phyloP scores from a whole-genome alignment of 2,888 invertebrate genomes.

The Ditylenchus weischeri region DNA sequence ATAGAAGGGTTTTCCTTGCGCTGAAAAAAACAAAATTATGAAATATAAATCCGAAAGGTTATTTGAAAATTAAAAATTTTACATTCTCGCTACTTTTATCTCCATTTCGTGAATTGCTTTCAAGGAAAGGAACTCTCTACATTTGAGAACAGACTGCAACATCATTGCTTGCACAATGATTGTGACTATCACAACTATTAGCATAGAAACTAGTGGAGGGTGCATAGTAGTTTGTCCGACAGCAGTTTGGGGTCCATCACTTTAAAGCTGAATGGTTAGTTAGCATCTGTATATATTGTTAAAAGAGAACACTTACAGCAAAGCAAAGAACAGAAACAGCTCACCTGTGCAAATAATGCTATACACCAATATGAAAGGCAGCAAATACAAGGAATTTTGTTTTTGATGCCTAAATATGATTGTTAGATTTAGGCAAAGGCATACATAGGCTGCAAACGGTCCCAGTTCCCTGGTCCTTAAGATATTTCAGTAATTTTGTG shows the following conservation, averaged over 20 bases:
- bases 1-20: slow-evolving; percentile 31
- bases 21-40: slow-evolving; percentile 26
- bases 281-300: slow-evolving; percentile 1
- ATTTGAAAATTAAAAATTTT: slow-evolving; percentile 3
- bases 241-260: slow-evolving; percentile 18
- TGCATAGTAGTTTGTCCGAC: slow-evolving; percentile 14
- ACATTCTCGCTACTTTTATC: slow-evolving; percentile 33
- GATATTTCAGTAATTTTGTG: too few relatives aligned
- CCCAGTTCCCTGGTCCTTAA: too few relatives aligned
- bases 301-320: slow-evolving; percentile 35
- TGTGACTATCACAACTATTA: slow-evolving; percentile 27
- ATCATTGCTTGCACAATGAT: slow-evolving; percentile 30
- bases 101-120: slow-evolving; percentile 43
- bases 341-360: slow-evolving; percentile 43
- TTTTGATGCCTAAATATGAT: slow-evolving; percentile 30
- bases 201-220: slow-evolving; percentile 22
- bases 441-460: too few relatives aligned
- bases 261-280: slow-evolving; percentile 25
- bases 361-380: slow-evolving; percentile 54
- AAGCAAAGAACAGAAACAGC: slow-evolving; percentile 33
- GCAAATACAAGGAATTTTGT: slow-evolving; percentile 38
- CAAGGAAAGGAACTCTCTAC: slow-evolving; percentile 34
- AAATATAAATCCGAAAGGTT: background rate
- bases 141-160: slow-evolving; percentile 19
- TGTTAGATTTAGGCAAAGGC: too few relatives aligned